Evolutionary conservation across 2,888 invertebrate species (phyloP).

Genomic region (Dysmachus trigonus): DNA sequence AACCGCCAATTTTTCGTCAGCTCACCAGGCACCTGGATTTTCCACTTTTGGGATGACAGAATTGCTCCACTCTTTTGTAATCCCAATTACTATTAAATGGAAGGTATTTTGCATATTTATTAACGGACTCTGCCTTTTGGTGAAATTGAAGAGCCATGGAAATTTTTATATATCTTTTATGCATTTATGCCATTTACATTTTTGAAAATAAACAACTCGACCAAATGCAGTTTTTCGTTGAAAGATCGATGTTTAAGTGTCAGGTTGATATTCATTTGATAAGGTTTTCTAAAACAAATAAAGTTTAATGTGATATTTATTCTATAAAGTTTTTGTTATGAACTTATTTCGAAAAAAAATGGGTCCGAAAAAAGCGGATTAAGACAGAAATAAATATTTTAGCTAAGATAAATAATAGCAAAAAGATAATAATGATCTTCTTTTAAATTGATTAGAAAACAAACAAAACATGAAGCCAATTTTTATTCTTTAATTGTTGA

Average conservation of each 20-base stretch:
- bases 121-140: neutral
- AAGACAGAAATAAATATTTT: neutral
- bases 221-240: neutral
- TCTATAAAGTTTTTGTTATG: neutral
- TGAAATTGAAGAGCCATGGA: neutral
- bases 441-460: too few relatives aligned
- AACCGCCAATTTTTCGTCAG: constrained; percentile 3
- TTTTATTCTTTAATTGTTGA: too few relatives aligned
- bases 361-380: neutral
- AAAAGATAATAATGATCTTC: neutral
- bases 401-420: neutral
- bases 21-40: constrained; percentile 1
- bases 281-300: neutral
- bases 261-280: neutral
- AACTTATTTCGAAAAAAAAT: neutral
- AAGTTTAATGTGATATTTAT: neutral
- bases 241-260: neutral
- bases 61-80: constrained; percentile 11
- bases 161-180: neutral
- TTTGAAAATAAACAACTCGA: neutral
- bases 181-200: neutral
- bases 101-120: constrained; percentile 2
- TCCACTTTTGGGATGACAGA: constrained; percentile 26
- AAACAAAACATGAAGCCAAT: too few relatives aligned
- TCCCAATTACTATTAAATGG: neutral